phyloP scores from a whole-genome alignment of 2,888 invertebrate genomes.

The Apamea monoglypha region DNA sequence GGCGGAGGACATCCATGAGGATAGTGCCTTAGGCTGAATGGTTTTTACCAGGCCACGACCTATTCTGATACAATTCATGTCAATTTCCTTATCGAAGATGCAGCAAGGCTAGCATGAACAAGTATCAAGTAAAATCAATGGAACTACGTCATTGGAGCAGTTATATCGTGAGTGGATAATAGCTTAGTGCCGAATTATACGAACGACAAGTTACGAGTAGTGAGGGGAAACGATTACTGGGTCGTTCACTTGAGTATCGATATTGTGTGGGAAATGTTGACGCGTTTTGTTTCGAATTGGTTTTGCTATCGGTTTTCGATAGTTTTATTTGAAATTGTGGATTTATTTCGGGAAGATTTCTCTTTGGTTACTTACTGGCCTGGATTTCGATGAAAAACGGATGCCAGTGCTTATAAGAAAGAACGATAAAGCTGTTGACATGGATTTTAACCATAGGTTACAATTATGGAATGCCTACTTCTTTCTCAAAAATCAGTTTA shows the following conservation, averaged over 20 bases:
- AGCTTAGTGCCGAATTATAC: conserved; percentile 64
- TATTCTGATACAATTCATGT: neutral
- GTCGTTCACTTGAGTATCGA: conserved; percentile 32
- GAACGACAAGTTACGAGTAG: conserved; percentile 44
- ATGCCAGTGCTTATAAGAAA: neutral
- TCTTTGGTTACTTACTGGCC: neutral
- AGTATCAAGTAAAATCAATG: conserved; percentile 41
- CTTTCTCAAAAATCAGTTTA: neutral
- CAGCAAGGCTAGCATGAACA: conserved; percentile 26
- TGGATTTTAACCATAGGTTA: neutral
- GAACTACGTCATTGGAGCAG: conserved; percentile 10
- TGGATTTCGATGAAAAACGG: neutral
- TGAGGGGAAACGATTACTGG: conserved; percentile 33
- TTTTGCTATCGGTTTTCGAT: conserved; percentile 13
- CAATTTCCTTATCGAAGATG: neutral
- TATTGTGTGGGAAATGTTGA: conserved; percentile 7
- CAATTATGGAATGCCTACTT: neutral
- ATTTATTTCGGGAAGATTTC: neutral
- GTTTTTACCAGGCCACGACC: neutral
- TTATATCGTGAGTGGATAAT: conserved; percentile 57
- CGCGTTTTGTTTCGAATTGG: conserved; percentile 15
- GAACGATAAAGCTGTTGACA: neutral
- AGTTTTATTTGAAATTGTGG: neutral
- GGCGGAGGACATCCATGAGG: no score
- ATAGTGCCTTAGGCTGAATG: no score